A percentile compares a stretch with the other conserved stretches of the same genome.
These are phyloP conservation scores for Beaufortia kweichowensis DNA, from an alignment of 2,113 vertebrate species.

Conservation along the genomic window DNA sequence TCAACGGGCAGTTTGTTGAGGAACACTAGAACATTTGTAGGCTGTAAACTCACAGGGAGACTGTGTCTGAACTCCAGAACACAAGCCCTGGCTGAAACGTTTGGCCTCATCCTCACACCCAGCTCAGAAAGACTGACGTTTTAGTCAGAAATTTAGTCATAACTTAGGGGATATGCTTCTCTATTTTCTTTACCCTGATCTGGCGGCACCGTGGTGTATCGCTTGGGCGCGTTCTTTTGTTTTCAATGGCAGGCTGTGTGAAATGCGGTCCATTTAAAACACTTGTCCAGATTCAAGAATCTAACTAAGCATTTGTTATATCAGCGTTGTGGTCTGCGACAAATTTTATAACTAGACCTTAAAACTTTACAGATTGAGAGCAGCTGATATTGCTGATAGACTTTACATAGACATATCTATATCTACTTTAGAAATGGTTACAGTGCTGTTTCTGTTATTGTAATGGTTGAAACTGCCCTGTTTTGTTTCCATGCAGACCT, in stretches of 20 bases:
- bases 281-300: slow-evolving; percentile 18
- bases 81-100: not conserved
- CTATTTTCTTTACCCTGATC: slow-evolving; percentile 38
- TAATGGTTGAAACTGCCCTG: too few species aligned
- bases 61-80: slow-evolving; percentile 50
- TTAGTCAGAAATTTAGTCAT: not conserved
- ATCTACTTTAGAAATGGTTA: not conserved
- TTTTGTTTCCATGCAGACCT: not conserved
- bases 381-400: too few species aligned
- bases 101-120: slow-evolving; percentile 27
- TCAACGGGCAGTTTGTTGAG: slow-evolving; percentile 45
- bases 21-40: slow-evolving; percentile 59
- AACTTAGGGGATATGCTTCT: slow-evolving; percentile 12
- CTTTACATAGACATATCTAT: not conserved
- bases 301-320: slow-evolving; percentile 37
- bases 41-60: slow-evolving; percentile 48
- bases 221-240: slow-evolving; percentile 12
- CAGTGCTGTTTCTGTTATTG: too few species aligned
- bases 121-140: not conserved
- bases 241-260: slow-evolving; percentile 24
- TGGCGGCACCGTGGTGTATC: not conserved
- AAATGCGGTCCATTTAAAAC: slow-evolving; percentile 15
- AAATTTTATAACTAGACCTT: not conserved
- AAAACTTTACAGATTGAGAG: too few species aligned
- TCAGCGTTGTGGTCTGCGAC: slow-evolving; percentile 21